These are phyloP conservation scores for Decapterus maruadsi DNA, from an alignment of 2,797 vertebrate species.

Conservation along the genomic window DNA sequence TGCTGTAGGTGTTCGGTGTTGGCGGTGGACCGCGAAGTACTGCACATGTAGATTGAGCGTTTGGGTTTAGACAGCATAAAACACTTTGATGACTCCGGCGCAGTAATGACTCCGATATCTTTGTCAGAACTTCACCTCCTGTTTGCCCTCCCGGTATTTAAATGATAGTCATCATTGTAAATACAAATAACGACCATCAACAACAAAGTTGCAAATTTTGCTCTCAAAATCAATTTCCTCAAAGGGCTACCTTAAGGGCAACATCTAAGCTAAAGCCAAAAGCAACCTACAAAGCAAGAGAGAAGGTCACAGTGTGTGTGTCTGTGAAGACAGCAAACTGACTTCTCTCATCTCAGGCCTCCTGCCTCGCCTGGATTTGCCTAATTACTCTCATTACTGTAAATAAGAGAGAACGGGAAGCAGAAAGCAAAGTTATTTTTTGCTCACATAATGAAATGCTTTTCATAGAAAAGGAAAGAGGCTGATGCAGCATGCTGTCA, in stretches of 20 bases:
- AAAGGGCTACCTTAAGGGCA: constrained; percentile 89
- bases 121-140: neutral
- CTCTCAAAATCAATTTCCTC: constrained; percentile 26
- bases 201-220: constrained; percentile 7
- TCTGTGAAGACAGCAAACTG: constrained; percentile 51
- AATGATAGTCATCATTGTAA: constrained; percentile 9
- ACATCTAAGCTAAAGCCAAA: constrained; percentile 90
- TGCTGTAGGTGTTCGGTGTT: too few species aligned
- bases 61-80: neutral
- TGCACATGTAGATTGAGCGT: neutral
- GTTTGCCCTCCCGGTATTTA: neutral
- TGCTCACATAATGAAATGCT: constrained; percentile 48
- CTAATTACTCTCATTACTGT: constrained; percentile 64
- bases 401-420: constrained; percentile 48
- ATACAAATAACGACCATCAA: constrained; percentile 8
- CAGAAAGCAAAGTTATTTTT: constrained; percentile 56
- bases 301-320: constrained; percentile 82
- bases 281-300: constrained; percentile 88
- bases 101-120: neutral
- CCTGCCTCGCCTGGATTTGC: constrained; percentile 33
- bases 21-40: neutral
- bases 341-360: constrained; percentile 45
- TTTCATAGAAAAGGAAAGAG: constrained; percentile 47
- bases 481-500: constrained; percentile 53
- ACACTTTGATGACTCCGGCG: neutral